phyloP scores from a whole-genome alignment of 2,797 vertebrate species.

The Myiotriccus ornatus region DNA sequence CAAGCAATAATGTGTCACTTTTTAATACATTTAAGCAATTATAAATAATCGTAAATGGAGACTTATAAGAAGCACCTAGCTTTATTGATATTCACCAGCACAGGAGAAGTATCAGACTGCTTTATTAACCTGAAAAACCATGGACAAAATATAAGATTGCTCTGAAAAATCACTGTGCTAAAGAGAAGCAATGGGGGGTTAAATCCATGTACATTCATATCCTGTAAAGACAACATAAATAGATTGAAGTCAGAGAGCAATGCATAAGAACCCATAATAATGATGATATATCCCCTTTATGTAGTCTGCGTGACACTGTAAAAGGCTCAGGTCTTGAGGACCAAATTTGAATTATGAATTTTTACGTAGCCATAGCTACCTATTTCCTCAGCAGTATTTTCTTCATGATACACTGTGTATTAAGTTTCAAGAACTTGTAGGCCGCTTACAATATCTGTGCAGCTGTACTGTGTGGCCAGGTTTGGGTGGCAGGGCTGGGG shows the following conservation, averaged over 20 bases:
- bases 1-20: not conserved
- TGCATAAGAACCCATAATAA: not conserved
- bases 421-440: not conserved
- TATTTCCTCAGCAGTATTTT: not conserved
- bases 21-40: not conserved
- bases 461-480: not conserved
- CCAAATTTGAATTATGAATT: constrained; percentile 33
- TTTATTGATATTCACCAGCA: not conserved
- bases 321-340: not conserved
- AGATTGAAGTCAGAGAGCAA: not conserved
- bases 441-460: not conserved
- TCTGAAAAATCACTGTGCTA: not conserved
- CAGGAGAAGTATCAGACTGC: not conserved
- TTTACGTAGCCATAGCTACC: not conserved
- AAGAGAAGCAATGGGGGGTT: not conserved
- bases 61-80: not conserved
- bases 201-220: not conserved
- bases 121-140: not conserved
- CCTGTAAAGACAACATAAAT: not conserved
- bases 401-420: not conserved
- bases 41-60: not conserved
- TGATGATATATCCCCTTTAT: not conserved
- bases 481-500: not conserved
- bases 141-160: not conserved
- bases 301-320: not conserved